Base-by-base conservation (phyloP, 2,113 vertebrate genomes). In the Oncorhynchus nerka region DNA sequence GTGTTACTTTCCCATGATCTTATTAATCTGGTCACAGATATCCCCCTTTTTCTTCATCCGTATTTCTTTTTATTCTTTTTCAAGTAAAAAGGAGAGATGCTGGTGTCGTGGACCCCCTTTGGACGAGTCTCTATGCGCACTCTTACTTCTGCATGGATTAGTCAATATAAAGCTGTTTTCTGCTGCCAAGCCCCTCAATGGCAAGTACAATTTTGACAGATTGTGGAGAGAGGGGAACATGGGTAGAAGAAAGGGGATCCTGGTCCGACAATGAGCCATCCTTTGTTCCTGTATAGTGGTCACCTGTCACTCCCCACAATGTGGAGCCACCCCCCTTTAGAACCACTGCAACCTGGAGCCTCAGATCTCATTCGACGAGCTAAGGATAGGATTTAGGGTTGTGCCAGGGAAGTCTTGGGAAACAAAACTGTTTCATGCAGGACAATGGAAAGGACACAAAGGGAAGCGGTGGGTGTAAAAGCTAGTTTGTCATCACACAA, bases 261-360 rank as follows among this genome's bases (percentile, higher is more conserved):
- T 79, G 90, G 92, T 94, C 90, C 85, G 84, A 83, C 84, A 83
- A 87, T 94, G 93, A 94, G 92, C 94, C 91, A 79, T 64, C 81
- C 93, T 94, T 95, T 95, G 92, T 96, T 90, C 88, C 77, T 78
- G 80, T 75, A 84, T 86, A 92, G 81, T 92, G 92, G 94, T 95
- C 95, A 95, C 94, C 94, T 95, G 93, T 94, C 93, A 91, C 84
- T 86, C 79, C 22, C 79, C 84, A 92, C 90, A 93, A 94, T 89
- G 86, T 84, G 64, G 62, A 71, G 77, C 65, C 62, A 32, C 45
- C 77, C 70, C 48, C 76, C 16, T 67, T 86, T 85, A 78, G 80
- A 83, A 80, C 85, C 85, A 82, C 83, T 87, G 84, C 81, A 80
- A 76, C 85, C 87, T 70, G 90, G 89, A 84, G 86, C 87, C 83